Evolutionary conservation across 2,888 invertebrate genomes (phyloP).

Genomic region (Pyrrhosoma nymphula): DNA sequence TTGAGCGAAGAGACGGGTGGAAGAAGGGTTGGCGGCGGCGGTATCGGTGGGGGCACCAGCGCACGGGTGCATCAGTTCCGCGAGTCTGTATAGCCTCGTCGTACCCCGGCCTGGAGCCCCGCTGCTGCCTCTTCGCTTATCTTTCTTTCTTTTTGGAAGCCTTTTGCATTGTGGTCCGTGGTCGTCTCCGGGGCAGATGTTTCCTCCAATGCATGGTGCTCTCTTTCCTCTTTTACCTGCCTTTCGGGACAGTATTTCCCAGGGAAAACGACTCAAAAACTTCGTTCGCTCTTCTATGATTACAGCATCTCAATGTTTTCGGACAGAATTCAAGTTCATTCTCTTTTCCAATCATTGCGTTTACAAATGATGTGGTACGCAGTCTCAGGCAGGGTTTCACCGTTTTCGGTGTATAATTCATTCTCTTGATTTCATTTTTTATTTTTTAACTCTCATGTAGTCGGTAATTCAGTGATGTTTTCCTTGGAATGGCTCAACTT

Average conservation of each 20-base stretch:
- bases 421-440: neutral
- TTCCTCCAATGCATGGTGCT: neutral
- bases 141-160: neutral
- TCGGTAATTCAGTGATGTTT: neutral
- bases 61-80: slow-evolving; percentile 7
- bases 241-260: neutral
- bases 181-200: slow-evolving; percentile 4
- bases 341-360: no score
- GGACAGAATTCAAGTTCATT: neutral
- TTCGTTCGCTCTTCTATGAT: neutral
- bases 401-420: no score
- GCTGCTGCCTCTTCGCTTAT: neutral
- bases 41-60: neutral
- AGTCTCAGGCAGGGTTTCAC: no score
- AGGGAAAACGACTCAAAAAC: neutral
- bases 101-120: neutral
- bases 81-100: neutral
- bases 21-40: neutral
- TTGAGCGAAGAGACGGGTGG: neutral
- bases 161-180: neutral
- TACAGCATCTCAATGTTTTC: neutral
- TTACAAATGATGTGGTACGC: no score
- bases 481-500: neutral
- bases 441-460: neutral
- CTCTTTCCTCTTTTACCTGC: neutral